phyloP scores from a whole-genome alignment of 2,797 vertebrate species.

The Tarsius wallacei region DNA sequence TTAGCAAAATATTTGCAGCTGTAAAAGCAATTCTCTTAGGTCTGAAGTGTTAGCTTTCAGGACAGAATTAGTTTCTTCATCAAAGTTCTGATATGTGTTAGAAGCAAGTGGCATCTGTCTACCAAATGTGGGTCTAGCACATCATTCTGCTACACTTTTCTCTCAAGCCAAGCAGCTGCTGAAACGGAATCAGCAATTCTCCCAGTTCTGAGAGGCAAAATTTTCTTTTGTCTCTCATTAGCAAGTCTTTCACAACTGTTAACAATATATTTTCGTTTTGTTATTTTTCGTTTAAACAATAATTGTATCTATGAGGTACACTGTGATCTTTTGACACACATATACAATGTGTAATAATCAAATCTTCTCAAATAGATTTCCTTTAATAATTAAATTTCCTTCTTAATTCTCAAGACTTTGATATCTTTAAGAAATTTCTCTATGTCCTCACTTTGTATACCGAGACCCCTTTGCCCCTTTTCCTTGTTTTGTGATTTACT shows the following conservation, averaged over 20 bases:
- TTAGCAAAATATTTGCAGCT: not conserved
- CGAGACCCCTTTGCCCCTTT: slow-evolving; percentile 91
- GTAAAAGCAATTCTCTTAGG: not conserved
- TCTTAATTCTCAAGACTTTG: slow-evolving; percentile 95
- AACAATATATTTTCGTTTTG: not conserved
- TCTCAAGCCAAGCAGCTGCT: not conserved
- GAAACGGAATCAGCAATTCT: not conserved
- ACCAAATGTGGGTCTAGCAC: not conserved
- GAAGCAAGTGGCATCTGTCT: not conserved
- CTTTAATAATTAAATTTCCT: slow-evolving; percentile 93
- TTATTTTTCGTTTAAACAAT: not conserved
- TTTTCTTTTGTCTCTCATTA: slow-evolving; percentile 42
- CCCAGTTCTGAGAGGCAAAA: not conserved
- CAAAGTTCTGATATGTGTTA: not conserved
- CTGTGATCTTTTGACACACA: not conserved
- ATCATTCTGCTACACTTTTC: no score
- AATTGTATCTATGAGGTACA: not conserved
- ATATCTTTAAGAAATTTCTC: slow-evolving; percentile 94
- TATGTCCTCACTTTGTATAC: slow-evolving; percentile 92
- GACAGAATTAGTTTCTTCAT: not conserved
- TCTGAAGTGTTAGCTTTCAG: not conserved
- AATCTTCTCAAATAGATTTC: slow-evolving; percentile 91
- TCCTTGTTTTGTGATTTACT: slow-evolving; percentile 91
- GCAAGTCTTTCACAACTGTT: slow-evolving; percentile 87
- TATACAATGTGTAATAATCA: not conserved